phyloP scores from a whole-genome alignment of 2,888 invertebrate species.

The Apeira syringaria region DNA sequence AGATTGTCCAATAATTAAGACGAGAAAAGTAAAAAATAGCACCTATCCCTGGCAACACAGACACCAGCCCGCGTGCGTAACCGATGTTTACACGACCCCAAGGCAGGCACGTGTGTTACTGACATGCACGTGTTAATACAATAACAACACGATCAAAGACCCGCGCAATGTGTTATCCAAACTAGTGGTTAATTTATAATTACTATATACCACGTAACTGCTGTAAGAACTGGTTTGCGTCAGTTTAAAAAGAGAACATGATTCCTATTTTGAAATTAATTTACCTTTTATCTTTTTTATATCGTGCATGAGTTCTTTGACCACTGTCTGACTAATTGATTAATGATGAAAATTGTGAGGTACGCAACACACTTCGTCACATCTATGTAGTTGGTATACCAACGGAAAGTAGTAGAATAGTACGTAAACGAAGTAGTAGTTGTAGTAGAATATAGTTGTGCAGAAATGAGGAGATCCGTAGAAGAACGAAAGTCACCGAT shows the following conservation, averaged over 20 bases:
- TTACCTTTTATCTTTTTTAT: conserved; percentile 1
- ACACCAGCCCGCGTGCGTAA: conserved; percentile 26
- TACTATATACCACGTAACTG: conserved; percentile 17
- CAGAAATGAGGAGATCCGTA: no score
- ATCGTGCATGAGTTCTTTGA: no score
- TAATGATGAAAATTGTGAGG: no score
- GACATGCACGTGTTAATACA: conserved; percentile 57
- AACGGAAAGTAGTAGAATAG: no score
- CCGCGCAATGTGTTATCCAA: conserved; percentile 38
- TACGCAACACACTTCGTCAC: no score
- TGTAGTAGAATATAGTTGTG: no score
- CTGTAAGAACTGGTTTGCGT: conserved; percentile 13
- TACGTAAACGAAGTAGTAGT: no score
- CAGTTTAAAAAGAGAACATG: conserved; percentile 10
- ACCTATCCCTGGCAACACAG: conserved; percentile 12
- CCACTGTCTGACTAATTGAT: no score
- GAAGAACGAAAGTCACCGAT: no score
- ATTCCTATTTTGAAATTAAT: conserved; percentile 8
- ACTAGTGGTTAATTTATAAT: conserved; percentile 48
- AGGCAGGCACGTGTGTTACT: conserved; percentile 47
- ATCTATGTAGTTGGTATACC: no score
- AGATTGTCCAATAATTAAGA: no score
- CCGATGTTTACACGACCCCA: conserved; percentile 50
- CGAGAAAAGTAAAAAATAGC: no score
- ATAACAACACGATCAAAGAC: conserved; percentile 77